Conservation (phyloP, 2,888 invertebrate species). For the Nomada hirtipes region DNA sequence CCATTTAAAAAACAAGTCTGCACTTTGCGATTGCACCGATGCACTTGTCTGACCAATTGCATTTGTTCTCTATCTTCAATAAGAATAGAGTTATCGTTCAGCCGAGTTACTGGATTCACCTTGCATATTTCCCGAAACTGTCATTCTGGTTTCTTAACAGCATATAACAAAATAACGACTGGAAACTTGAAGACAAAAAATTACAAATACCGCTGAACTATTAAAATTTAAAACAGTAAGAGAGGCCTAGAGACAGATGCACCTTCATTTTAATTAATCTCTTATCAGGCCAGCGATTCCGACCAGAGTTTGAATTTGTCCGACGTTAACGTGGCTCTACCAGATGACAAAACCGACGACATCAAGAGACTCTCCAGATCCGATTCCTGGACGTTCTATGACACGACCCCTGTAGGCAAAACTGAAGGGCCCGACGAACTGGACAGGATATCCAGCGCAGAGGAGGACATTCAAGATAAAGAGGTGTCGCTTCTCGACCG, state of each 20-base stretch:
- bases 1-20: no score
- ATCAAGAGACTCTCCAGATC: constrained; percentile 83
- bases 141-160: no score
- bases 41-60: no score
- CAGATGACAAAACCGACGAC: constrained; percentile 72
- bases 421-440: constrained; percentile 75
- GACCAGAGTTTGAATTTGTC: constrained; percentile 72
- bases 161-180: no score
- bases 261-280: background rate
- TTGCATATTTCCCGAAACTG: no score
- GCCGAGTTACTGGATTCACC: no score
- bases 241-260: background rate
- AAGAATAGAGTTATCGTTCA: no score
- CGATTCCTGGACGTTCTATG: constrained; percentile 86
- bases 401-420: constrained; percentile 74
- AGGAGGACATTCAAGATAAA: constrained; percentile 70
- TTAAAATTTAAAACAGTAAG: background rate
- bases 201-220: no score
- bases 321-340: constrained; percentile 76
- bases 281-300: constrained; percentile 64
- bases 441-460: constrained; percentile 77
- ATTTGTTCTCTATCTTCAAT: no score
- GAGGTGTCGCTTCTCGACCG: constrained; percentile 65
- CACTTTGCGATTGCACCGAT: no score
- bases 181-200: no score